Evolutionary conservation across 92 coral and sea anemone genomes (phyloP).

Genomic region (Parazoanthus atlanticus): DNA sequence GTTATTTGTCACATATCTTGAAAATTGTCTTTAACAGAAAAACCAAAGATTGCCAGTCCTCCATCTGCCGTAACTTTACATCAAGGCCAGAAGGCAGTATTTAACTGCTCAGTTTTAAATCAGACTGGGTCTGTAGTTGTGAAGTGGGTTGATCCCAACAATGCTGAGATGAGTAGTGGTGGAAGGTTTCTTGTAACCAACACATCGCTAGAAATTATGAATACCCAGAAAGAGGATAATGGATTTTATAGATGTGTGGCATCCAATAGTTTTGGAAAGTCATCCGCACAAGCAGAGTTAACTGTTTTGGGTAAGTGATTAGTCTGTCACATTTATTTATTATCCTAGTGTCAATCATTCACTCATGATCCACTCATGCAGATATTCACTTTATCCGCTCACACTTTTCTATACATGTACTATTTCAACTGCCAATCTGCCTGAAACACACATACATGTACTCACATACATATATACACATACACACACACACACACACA

Average conservation of each 20-base stretch:
- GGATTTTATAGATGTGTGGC: constrained; percentile 76
- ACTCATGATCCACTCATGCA: neutral
- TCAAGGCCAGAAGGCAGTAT: constrained; percentile 67
- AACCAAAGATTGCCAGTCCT: constrained; percentile 59
- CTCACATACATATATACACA: too few relatives aligned
- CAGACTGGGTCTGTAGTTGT: constrained; percentile 1
- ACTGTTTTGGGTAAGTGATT: constrained; percentile 75
- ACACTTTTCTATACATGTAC: too few relatives aligned
- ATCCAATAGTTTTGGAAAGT: constrained; percentile 62
- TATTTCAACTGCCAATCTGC: neutral
- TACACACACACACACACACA: too few relatives aligned
- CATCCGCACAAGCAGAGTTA: constrained; percentile 71
- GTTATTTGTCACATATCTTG: neutral
- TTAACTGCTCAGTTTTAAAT: constrained; percentile 61
- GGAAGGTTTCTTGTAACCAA: constrained; percentile 66
- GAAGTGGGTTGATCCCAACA: constrained; percentile 57
- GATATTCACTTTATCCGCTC: too few relatives aligned
- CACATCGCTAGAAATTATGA: constrained; percentile 61
- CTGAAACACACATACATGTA: too few relatives aligned
- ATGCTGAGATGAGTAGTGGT: constrained; percentile 38
- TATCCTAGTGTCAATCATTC: neutral
- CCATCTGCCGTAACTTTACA: constrained; percentile 64
- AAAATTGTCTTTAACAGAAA: constrained; percentile 42
- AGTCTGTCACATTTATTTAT: neutral
- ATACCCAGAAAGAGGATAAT: constrained; percentile 67